Evolutionary conservation across 2,797 vertebrate species (phyloP).

Genomic region (Tragopan temminckii): DNA sequence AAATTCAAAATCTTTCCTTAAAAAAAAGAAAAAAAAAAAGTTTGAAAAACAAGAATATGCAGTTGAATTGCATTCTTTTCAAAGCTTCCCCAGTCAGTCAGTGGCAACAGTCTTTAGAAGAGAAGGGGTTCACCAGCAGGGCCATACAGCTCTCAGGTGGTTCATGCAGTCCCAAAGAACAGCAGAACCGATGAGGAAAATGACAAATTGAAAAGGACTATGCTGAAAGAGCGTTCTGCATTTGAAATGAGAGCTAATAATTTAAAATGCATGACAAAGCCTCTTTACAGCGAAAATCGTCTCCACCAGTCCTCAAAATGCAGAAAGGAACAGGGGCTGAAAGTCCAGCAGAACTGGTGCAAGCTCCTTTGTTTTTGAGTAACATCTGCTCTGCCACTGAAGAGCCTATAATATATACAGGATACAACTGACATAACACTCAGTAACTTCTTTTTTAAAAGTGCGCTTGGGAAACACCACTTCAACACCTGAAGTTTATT

Average conservation of each 20-base stretch:
- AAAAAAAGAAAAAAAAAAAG: neutral
- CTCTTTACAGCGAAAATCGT: neutral
- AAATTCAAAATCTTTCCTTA: neutral
- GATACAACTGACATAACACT: accelerated
- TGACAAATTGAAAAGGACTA: neutral
- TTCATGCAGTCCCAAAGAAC: neutral
- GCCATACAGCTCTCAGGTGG: neutral
- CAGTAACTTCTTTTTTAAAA: neutral
- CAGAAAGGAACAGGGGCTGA: neutral
- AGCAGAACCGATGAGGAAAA: neutral
- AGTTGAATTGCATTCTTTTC: neutral
- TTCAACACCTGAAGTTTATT: neutral
- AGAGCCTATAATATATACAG: neutral
- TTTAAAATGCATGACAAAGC: neutral
- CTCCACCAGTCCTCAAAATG: neutral
- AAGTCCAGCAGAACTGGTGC: neutral
- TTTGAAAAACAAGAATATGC: neutral
- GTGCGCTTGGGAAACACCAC: neutral
- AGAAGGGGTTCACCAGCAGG: neutral
- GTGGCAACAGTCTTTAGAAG: neutral
- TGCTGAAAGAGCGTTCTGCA: neutral
- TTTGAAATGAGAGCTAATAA: neutral
- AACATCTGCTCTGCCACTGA: neutral
- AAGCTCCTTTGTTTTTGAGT: accelerated
- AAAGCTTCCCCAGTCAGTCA: neutral